Percentiles rank a stretch among this genome's conserved stretches.
These are phyloP conservation scores for Gymnoscopelus braueri DNA, from an alignment of 2,797 vertebrate genomes.

Conservation along the genomic window DNA sequence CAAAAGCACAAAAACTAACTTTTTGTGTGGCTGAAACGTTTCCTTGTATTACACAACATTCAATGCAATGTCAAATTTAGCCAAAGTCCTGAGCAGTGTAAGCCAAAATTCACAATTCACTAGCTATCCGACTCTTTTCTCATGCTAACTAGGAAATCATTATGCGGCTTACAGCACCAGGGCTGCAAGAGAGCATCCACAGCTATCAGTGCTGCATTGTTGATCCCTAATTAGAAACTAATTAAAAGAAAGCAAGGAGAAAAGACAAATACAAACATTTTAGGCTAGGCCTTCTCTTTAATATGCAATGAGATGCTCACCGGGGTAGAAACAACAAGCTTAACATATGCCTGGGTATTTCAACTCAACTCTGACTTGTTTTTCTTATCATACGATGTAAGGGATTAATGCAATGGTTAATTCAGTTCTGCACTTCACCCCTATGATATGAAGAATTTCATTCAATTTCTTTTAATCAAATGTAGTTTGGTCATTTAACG, in stretches of 20 bases:
- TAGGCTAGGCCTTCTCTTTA: slow-evolving; percentile 50
- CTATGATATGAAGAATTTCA: neutral
- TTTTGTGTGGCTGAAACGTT: neutral
- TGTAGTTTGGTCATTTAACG: too few species aligned
- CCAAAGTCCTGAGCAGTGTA: slow-evolving; percentile 60
- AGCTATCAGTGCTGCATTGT: slow-evolving; percentile 57
- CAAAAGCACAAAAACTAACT: slow-evolving; percentile 10
- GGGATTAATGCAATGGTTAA: too few species aligned
- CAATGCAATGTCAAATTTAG: slow-evolving; percentile 56
- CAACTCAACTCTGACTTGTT: slow-evolving; percentile 26
- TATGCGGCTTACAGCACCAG: slow-evolving; percentile 65
- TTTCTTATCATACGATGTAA: neutral
- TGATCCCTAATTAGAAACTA: slow-evolving; percentile 80
- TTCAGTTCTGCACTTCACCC: neutral
- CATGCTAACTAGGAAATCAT: slow-evolving; percentile 75
- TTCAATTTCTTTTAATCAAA: too few species aligned
- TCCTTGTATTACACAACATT: slow-evolving; percentile 30
- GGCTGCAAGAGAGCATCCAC: slow-evolving; percentile 54
- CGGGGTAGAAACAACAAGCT: slow-evolving; percentile 62
- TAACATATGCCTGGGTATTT: slow-evolving; percentile 38
- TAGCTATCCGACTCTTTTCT: slow-evolving; percentile 67
- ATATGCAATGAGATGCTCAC: slow-evolving; percentile 58
- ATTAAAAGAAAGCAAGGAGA: slow-evolving; percentile 77
- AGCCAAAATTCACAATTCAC: slow-evolving; percentile 56
- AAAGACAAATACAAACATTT: slow-evolving; percentile 71